Conservation (phyloP, 64 coral and sea anemone species). For the Exaiptasia diaphana region DNA sequence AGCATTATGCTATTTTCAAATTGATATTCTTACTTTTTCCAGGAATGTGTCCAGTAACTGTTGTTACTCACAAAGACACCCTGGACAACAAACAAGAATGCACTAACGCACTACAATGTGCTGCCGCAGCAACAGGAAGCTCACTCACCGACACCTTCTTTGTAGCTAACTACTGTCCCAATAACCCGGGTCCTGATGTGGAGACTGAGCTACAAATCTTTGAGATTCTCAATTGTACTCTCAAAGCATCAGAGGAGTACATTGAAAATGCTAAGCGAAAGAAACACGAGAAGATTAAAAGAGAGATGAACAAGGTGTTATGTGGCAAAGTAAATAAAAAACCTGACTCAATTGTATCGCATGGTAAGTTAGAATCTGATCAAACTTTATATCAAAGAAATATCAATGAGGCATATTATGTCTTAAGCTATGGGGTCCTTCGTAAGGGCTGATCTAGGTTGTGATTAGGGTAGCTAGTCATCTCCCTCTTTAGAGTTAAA, state of each 20-base stretch:
- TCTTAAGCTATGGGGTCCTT: background rate
- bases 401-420: background rate
- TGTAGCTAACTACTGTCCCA: slow-evolving; percentile 57
- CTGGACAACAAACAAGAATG: slow-evolving; percentile 1
- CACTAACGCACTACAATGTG: slow-evolving; percentile 36
- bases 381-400: background rate
- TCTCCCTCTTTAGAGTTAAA: too few species aligned
- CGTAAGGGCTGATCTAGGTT: background rate
- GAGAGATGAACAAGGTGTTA: slow-evolving; percentile 4
- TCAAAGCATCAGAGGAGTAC: slow-evolving; percentile 52
- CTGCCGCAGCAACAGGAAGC: slow-evolving; percentile 69
- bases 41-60: slow-evolving; percentile 61
- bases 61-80: slow-evolving; percentile 50
- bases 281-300: background rate
- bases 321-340: background rate
- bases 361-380: background rate
- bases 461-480: too few species aligned
- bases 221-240: slow-evolving; percentile 49
- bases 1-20: background rate
- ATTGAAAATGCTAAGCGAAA: background rate
- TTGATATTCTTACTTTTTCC: background rate
- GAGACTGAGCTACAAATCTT: slow-evolving; percentile 61
- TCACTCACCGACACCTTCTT: slow-evolving; percentile 72
- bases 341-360: background rate
- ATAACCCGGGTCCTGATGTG: slow-evolving; percentile 13